Base-by-base conservation (phyloP, 1,140 invertebrate species). In the Drosophila bipectinata region DNA sequence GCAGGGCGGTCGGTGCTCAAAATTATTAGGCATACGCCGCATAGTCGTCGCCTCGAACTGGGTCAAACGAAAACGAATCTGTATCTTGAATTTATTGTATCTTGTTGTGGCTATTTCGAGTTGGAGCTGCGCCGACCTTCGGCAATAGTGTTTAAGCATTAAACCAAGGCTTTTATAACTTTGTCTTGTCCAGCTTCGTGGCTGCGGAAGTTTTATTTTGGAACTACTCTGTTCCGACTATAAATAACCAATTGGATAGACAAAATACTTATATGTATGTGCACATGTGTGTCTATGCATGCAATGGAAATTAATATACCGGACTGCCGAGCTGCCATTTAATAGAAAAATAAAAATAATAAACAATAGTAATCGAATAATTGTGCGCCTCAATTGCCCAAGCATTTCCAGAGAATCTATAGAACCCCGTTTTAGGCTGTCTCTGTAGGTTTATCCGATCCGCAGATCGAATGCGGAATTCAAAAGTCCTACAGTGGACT, bases 41-140 rank as follows among this genome's bases (percentile, higher is more conserved):
- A 74, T 85, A 32, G 59, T 66, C 68, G 57, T 62, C 37, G 56
- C 49, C 58, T 28, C 53, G 53, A 87, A 64, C 63, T 85, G 45
- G 81, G 81, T 85, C 81, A 85, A 71, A 84, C 21, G 68, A 85
- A 84, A 84, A 83, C 47, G 63, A 83, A 68, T 69, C 57, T 56
- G 67, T 58, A 69, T 69, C 63, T 32, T n/a, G 18, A 73, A 39
- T 47, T 44, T 44, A 44, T 61, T 47, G 18, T 61, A 14, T 44
- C 12, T 48, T 49, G 37, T 79, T 68, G 47, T 62, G 56, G 61
- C 53, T 68, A 44, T 52, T 56, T 68, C 41, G 64, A 56, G 73
- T 82, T 58, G 44, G 12, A 66, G 51, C 49, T 69, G 66, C 66
- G 68, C 48, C 69, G 66, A 69, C 66, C 66, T 69, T 69, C 51